A percentile compares a stretch with the other conserved stretches of the same genome.
phyloP scores from a whole-genome alignment of 2,113 vertebrate genomes.

The Melanostigma gelatinosum region DNA sequence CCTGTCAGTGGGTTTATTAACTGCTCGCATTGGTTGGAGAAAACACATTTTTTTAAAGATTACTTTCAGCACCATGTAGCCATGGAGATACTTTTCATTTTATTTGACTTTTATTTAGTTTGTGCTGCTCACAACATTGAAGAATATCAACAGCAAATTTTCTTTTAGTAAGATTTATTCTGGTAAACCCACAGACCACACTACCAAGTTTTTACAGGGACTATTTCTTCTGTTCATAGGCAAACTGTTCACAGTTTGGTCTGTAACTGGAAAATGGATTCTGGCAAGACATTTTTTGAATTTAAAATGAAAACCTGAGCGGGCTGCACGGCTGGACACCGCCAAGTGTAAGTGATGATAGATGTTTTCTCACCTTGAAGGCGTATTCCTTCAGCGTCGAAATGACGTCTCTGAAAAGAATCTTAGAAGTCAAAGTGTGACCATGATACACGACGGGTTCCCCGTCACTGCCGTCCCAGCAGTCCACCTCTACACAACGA shows the following conservation, averaged over 20 bases:
- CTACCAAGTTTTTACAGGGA: neutral
- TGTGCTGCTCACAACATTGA: neutral
- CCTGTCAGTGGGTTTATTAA: neutral
- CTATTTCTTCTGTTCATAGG: neutral
- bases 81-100: neutral
- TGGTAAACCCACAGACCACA: neutral
- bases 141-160: neutral
- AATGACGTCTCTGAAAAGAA: conserved; percentile 92
- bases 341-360: neutral
- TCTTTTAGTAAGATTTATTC: no score
- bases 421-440: conserved; percentile 95
- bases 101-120: neutral
- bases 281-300: neutral
- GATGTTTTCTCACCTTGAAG: conserved; percentile 84
- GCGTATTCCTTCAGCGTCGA: conserved; percentile 89
- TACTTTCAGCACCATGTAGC: neutral
- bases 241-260: neutral
- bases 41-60: neutral
- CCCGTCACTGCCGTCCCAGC: conserved; percentile 93
- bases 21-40: neutral
- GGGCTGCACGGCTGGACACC: neutral
- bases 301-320: neutral
- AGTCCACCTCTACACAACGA: conserved; percentile 95
- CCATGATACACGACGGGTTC: conserved; percentile 96
- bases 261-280: neutral